Evolutionary conservation across 2,113 vertebrate genomes (phyloP).

Genomic region (Myanophis thanlyinensis): DNA sequence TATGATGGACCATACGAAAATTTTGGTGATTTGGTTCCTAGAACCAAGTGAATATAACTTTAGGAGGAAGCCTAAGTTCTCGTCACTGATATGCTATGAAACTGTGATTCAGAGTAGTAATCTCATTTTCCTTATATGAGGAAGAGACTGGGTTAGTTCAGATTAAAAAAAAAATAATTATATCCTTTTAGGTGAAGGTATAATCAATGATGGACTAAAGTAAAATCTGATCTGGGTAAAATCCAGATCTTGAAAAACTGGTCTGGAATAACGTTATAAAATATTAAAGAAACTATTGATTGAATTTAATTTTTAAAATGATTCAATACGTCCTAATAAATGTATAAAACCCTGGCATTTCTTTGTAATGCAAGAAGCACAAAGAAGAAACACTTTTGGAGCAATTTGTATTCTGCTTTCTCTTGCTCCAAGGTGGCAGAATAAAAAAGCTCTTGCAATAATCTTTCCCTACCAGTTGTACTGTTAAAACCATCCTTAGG

Average conservation of each 20-base stretch:
- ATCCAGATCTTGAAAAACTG: not conserved
- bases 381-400: constrained; percentile 17
- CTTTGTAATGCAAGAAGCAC: constrained; percentile 16
- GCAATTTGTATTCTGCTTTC: constrained; percentile 34
- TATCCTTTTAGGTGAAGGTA: not conserved
- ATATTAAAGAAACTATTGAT: not conserved
- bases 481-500: constrained; percentile 67
- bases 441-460: constrained; percentile 61
- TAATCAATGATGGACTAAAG: not conserved
- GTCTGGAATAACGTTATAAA: not conserved
- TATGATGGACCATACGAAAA: not conserved
- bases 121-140: not conserved
- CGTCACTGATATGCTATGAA: not conserved
- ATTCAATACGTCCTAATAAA: constrained; percentile 43
- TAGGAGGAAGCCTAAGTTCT: not conserved
- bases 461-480: constrained; percentile 47
- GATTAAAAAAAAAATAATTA: not conserved
- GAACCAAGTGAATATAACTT: not conserved
- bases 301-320: constrained; percentile 3
- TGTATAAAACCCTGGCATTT: constrained; percentile 2
- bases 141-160: not conserved
- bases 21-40: not conserved
- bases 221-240: constrained; percentile 4
- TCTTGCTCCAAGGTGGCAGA: constrained; percentile 40
- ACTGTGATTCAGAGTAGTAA: not conserved